Percentiles rank a stretch among this genome's conserved stretches.
phyloP scores from a whole-genome alignment of 2,113 vertebrate species.

The Antechinus flavipes region DNA sequence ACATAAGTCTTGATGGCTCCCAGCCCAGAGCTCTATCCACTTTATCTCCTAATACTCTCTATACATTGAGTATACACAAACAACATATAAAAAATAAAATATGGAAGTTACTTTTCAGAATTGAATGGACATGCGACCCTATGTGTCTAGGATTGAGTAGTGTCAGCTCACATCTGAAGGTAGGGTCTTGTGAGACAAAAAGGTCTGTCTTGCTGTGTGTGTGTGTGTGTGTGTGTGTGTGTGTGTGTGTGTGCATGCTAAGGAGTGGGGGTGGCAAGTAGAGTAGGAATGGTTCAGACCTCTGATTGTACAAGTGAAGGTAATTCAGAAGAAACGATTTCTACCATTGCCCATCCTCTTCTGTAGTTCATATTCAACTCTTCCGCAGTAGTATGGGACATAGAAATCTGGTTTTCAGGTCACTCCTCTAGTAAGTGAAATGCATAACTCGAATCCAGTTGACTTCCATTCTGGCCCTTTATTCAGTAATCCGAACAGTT shows the following conservation, averaged over 20 bases:
- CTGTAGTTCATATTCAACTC: background rate
- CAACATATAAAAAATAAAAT: background rate
- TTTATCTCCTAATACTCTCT: background rate
- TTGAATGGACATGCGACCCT: background rate
- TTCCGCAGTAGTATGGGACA: background rate
- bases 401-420: background rate
- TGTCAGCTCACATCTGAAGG: background rate
- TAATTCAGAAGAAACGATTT: background rate
- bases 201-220: background rate
- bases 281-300: background rate
- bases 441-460: background rate
- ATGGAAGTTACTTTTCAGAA: background rate
- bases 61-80: background rate
- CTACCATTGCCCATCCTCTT: background rate
- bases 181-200: background rate
- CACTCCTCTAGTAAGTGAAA: background rate
- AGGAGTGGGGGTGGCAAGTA: background rate
- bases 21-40: background rate
- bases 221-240: no score
- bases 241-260: no score
- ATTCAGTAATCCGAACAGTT: background rate
- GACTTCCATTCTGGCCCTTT: background rate
- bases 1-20: background rate
- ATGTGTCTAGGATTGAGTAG: background rate
- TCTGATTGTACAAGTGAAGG: background rate